Percentiles rank a stretch among this genome's conserved stretches.
Evolutionary conservation across 2,797 vertebrate species (phyloP).

Genomic region (Cottoperca gobio): DNA sequence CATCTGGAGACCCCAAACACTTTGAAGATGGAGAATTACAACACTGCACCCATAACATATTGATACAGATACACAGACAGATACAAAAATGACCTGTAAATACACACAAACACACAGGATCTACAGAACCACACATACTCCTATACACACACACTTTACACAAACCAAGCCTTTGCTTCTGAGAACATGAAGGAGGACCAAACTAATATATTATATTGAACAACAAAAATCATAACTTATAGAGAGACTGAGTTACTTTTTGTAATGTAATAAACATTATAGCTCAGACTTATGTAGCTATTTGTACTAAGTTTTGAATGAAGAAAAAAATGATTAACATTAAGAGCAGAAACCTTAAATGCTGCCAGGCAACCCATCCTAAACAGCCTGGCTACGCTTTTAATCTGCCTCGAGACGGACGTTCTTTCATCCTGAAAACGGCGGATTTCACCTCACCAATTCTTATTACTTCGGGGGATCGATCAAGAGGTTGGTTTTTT

Average conservation of each 20-base stretch:
- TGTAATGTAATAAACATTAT: slow-evolving; percentile 77
- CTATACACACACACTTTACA: slow-evolving; percentile 55
- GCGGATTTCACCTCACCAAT: slow-evolving; percentile 30
- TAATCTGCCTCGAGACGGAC: slow-evolving; percentile 50
- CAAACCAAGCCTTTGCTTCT: slow-evolving; percentile 73
- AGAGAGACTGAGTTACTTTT: slow-evolving; percentile 74
- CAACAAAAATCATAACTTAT: slow-evolving; percentile 67
- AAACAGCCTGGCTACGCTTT: slow-evolving; percentile 39
- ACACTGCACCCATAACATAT: slow-evolving; percentile 42
- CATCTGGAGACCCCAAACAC: slow-evolving; percentile 25
- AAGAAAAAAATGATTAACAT: slow-evolving; percentile 46
- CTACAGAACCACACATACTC: slow-evolving; percentile 16
- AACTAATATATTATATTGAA: slow-evolving; percentile 76
- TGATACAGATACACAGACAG: slow-evolving; percentile 46
- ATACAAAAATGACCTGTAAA: slow-evolving; percentile 73
- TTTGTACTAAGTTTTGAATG: slow-evolving; percentile 81
- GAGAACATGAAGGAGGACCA: slow-evolving; percentile 74
- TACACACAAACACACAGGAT: slow-evolving; percentile 56
- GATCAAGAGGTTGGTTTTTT: slow-evolving; percentile 28
- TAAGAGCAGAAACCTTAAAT: slow-evolving; percentile 66
- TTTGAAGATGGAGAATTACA: slow-evolving; percentile 42
- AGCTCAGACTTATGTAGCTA: slow-evolving; percentile 82
- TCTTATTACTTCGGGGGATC: background rate
- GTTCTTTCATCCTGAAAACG: slow-evolving; percentile 13
- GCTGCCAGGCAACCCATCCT: slow-evolving; percentile 67